A percentile compares a stretch with the other conserved stretches of the same genome.
These are phyloP conservation scores for Oplegnathus fasciatus DNA, from an alignment of 2,113 vertebrate species.

Conservation along the genomic window DNA sequence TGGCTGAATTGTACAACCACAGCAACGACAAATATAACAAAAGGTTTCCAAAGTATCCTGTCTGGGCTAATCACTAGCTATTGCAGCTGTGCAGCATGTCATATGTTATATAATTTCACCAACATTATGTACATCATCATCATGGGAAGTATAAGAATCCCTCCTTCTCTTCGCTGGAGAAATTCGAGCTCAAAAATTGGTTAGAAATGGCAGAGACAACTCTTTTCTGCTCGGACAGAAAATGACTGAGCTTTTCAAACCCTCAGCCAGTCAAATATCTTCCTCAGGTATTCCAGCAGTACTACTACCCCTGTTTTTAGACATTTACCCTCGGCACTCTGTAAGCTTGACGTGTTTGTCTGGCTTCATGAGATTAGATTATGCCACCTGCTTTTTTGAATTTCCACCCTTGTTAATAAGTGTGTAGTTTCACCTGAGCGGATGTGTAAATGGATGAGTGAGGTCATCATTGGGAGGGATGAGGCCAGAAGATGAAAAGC, in stretches of 20 bases:
- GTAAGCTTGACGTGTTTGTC: too few relatives aligned
- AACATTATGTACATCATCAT: neutral
- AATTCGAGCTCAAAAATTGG: neutral
- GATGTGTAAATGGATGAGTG: neutral
- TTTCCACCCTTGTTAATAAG: neutral
- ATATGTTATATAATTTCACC: neutral
- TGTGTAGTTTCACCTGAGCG: neutral
- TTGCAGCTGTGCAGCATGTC: neutral
- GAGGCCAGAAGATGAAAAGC: neutral
- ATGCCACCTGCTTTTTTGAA: neutral
- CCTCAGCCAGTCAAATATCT: neutral
- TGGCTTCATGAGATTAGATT: neutral
- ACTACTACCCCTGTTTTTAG: neutral
- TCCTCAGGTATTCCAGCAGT: neutral
- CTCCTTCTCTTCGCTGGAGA: neutral
- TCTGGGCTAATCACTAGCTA: neutral
- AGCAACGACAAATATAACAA: neutral
- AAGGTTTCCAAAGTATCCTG: neutral
- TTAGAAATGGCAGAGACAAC: neutral
- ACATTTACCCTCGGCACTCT: neutral
- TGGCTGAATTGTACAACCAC: neutral
- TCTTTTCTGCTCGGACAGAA: neutral
- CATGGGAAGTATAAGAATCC: neutral
- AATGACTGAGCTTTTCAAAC: neutral
- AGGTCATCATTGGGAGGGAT: neutral